phyloP scores from a whole-genome alignment of 2,888 invertebrate genomes.

The Gastrophysa polygoni region DNA sequence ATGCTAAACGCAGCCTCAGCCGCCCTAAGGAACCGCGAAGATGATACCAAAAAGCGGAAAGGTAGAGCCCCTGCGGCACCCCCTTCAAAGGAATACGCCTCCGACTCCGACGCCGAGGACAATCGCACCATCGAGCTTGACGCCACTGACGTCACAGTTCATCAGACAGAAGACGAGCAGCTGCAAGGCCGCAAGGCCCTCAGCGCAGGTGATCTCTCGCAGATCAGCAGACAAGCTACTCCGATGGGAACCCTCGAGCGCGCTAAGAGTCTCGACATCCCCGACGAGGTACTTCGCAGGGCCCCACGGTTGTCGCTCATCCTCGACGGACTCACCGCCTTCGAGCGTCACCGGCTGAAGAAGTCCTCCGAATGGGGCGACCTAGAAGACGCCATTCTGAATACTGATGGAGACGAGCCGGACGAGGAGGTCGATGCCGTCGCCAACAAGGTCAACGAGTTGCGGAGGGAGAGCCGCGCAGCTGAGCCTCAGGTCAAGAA shows the following conservation, averaged over 20 bases:
- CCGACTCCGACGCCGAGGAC: conserved; percentile 63
- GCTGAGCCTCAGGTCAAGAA: conserved; percentile 39
- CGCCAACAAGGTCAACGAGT: conserved; percentile 55
- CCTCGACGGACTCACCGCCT: conserved; percentile 70
- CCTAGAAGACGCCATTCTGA: conserved; percentile 76
- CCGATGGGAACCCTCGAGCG: conserved; percentile 69
- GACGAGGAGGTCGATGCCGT: conserved; percentile 52
- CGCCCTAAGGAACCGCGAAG: conserved; percentile 67
- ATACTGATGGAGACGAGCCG: conserved; percentile 53
- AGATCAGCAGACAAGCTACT: conserved; percentile 61
- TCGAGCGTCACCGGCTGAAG: conserved; percentile 71
- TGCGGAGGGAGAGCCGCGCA: conserved; percentile 43
- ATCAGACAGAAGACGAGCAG: conserved; percentile 70
- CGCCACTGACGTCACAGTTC: conserved; percentile 75
- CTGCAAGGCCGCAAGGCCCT: conserved; percentile 75
- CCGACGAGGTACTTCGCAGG: conserved; percentile 61
- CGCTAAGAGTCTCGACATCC: conserved; percentile 81
- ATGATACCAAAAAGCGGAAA: conserved; percentile 65
- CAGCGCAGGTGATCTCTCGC: conserved; percentile 78
- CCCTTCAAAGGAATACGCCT: conserved; percentile 52
- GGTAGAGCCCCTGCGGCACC: conserved; percentile 78
- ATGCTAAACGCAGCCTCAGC: conserved; percentile 76
- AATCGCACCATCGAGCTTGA: conserved; percentile 71
- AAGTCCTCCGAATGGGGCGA: conserved; percentile 79
- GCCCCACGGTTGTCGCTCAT: conserved; percentile 66